Conservation (phyloP, 2,888 invertebrate genomes). For the Amphipyra tragopoginis region DNA sequence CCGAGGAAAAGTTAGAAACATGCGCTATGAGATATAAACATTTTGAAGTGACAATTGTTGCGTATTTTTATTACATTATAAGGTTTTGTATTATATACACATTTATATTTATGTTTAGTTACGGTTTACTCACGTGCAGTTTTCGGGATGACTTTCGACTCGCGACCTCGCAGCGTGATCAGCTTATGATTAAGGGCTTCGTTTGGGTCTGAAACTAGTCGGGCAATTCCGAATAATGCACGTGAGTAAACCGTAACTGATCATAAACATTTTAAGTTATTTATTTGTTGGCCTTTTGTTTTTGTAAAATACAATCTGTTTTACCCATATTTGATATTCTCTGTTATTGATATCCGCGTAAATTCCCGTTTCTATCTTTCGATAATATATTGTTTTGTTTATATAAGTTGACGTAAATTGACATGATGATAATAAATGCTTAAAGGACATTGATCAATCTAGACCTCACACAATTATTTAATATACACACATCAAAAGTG, state of each 20-base stretch:
- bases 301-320: too few relatives aligned
- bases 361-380: constrained; percentile 20
- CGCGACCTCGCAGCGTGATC: too few relatives aligned
- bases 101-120: too few relatives aligned
- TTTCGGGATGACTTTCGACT: too few relatives aligned
- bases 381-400: constrained; percentile 40
- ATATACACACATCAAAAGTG: too few relatives aligned
- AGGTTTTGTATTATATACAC: too few relatives aligned
- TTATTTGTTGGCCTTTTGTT: background rate
- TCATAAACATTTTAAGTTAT: background rate
- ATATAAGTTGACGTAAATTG: constrained; percentile 30
- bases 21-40: constrained; percentile 24
- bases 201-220: too few relatives aligned
- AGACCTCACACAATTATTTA: constrained; percentile 34
- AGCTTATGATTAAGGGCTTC: too few relatives aligned
- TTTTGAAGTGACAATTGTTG: constrained; percentile 45
- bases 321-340: constrained; percentile 7
- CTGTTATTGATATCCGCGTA: constrained; percentile 26
- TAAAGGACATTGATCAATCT: constrained; percentile 33
- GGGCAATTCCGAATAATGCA: too few relatives aligned
- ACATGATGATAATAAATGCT: constrained; percentile 16
- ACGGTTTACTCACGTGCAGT: too few relatives aligned
- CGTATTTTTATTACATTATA: too few relatives aligned
- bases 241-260: too few relatives aligned
- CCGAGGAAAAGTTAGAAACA: constrained; percentile 49